A percentile compares a stretch with the other conserved stretches of the same genome.
Conservation (phyloP, 2,888 invertebrate genomes). For the Ochropacha duplaris region DNA sequence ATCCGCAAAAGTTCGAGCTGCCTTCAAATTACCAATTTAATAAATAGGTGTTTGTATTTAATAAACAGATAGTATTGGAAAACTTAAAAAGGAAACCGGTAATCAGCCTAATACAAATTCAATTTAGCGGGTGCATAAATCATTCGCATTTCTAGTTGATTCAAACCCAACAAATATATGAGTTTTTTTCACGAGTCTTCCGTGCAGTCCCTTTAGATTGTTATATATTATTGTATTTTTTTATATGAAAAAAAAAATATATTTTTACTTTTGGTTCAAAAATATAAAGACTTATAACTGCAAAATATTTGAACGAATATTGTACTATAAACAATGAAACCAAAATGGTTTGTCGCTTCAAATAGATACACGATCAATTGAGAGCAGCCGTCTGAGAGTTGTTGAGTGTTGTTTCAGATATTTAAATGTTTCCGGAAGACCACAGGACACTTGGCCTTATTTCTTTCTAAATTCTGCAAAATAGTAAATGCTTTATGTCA, state of each 20-base stretch:
- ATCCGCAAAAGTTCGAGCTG: slow-evolving; percentile 1
- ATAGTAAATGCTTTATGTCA: too few species aligned
- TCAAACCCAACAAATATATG: too few species aligned
- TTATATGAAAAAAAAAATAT: too few species aligned
- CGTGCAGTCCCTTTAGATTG: too few species aligned
- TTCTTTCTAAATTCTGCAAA: neutral
- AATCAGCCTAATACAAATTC: neutral
- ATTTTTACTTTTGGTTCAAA: too few species aligned
- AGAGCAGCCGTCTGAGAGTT: neutral
- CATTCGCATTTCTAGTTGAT: neutral
- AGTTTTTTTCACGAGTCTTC: too few species aligned
- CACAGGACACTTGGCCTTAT: neutral
- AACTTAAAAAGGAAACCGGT: neutral
- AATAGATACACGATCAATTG: neutral
- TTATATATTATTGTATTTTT: too few species aligned
- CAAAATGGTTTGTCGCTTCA: neutral
- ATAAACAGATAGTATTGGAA: neutral
- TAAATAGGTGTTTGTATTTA: neutral
- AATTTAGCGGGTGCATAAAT: neutral
- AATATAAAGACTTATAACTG: too few species aligned
- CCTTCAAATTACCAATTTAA: neutral
- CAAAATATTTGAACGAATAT: too few species aligned
- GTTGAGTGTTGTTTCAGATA: neutral
- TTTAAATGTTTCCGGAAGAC: neutral
- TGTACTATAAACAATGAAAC: too few species aligned